Conservation (phyloP, 2,113 vertebrate species). For the Leptobrachium ailaonicum region DNA sequence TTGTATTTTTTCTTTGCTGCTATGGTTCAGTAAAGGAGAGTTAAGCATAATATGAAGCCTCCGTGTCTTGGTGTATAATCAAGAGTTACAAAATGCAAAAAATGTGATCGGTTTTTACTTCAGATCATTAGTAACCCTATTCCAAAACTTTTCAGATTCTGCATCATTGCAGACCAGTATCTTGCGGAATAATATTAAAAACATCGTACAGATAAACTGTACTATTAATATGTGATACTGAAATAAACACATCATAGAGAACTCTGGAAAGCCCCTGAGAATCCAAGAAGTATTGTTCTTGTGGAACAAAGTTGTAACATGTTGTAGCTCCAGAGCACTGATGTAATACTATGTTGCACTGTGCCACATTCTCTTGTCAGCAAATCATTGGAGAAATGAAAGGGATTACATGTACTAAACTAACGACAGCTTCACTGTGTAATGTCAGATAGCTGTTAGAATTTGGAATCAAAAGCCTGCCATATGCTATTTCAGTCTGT, state of each 20-base stretch:
- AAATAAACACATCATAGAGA: neutral
- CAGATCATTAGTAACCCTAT: too few relatives aligned
- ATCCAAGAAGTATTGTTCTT: slow-evolving; percentile 23
- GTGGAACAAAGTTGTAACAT: slow-evolving; percentile 30
- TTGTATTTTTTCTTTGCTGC: too few relatives aligned
- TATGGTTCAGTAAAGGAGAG: too few relatives aligned
- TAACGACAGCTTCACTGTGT: neutral
- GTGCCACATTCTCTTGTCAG: slow-evolving; percentile 32
- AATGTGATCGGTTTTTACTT: too few relatives aligned
- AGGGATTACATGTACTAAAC: slow-evolving; percentile 26
- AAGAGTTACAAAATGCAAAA: too few relatives aligned
- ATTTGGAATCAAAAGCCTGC: slow-evolving; percentile 29
- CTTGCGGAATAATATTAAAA: neutral
- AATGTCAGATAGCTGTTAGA: slow-evolving; percentile 13
- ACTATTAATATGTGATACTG: slow-evolving; percentile 13
- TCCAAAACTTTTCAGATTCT: too few relatives aligned
- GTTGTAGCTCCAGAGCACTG: slow-evolving; percentile 27
- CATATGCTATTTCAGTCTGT: slow-evolving; percentile 14
- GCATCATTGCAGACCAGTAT: neutral
- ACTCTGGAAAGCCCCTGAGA: slow-evolving; percentile 23
- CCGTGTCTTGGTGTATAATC: too few relatives aligned
- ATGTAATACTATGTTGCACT: slow-evolving; percentile 25
- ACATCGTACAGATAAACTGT: too few relatives aligned
- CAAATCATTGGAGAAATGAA: slow-evolving; percentile 23
- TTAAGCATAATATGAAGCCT: too few relatives aligned